These are phyloP conservation scores for Zaprionus inermis DNA, from an alignment of 1,140 invertebrate species.

Conservation along the genomic window DNA sequence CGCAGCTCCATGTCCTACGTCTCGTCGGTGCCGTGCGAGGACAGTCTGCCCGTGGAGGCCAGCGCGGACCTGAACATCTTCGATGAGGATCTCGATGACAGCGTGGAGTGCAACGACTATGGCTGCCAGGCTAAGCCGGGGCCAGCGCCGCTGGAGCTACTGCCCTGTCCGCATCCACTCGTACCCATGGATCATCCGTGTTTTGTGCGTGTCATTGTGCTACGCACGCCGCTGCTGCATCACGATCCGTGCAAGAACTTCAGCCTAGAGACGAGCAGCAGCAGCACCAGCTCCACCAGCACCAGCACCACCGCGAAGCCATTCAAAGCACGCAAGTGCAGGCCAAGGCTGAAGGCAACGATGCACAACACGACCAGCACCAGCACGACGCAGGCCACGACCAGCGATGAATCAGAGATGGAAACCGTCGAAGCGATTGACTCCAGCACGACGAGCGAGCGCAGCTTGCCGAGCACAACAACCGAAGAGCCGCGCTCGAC, in stretches of 20 bases:
- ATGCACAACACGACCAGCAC: neutral
- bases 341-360: slow-evolving; percentile 4
- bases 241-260: slow-evolving; percentile 67
- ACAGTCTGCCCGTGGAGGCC: slow-evolving; percentile 30
- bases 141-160: neutral
- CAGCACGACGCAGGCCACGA: slow-evolving; percentile 10
- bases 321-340: slow-evolving; percentile 16
- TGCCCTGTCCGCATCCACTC: slow-evolving; percentile 23
- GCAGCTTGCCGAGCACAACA: neutral
- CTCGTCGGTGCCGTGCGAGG: slow-evolving; percentile 54
- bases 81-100: slow-evolving; percentile 41
- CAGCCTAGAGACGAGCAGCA: slow-evolving; percentile 8
- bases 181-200: slow-evolving; percentile 60
- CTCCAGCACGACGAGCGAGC: neutral
- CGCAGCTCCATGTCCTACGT: slow-evolving; percentile 37
- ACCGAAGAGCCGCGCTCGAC: slow-evolving; percentile 5
- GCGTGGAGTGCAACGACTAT: slow-evolving; percentile 50
- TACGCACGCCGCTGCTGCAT: slow-evolving; percentile 46
- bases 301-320: neutral
- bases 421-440: neutral
- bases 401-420: neutral
- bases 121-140: slow-evolving; percentile 5
- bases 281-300: neutral
- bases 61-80: slow-evolving; percentile 30
- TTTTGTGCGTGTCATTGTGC: slow-evolving; percentile 54